phyloP scores from a whole-genome alignment of 2,797 vertebrate species.

The Hapalemur alaotrensis region DNA sequence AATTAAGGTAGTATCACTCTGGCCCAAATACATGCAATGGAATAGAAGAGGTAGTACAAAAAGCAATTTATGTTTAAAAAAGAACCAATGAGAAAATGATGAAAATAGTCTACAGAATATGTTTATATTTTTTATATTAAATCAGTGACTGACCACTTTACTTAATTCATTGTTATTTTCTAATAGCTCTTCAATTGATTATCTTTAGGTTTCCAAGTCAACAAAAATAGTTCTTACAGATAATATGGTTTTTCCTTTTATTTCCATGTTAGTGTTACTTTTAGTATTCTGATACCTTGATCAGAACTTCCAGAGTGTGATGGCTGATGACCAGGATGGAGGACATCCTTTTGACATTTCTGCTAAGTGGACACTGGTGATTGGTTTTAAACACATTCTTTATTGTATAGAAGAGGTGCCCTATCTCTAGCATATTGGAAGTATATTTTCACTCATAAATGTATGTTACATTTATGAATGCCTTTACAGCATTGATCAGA shows the following conservation, averaged over 20 bases:
- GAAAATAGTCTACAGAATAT: neutral
- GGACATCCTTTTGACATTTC: neutral
- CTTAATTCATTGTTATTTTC: neutral
- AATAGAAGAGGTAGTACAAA: neutral
- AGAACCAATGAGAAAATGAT: neutral
- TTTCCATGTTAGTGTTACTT: neutral
- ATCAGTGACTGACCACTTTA: neutral
- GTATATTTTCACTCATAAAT: neutral
- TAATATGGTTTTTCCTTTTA: neutral
- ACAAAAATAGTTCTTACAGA: neutral
- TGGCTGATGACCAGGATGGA: neutral
- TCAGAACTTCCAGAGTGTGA: neutral
- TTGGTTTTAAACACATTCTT: neutral
- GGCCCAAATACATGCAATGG: neutral
- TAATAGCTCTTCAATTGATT: neutral
- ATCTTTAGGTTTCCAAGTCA: conserved; percentile 27
- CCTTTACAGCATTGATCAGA: neutral
- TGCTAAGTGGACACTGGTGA: neutral
- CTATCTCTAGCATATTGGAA: neutral
- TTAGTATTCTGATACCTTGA: neutral
- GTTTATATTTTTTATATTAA: conserved; percentile 9
- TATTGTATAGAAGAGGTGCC: neutral
- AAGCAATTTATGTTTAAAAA: conserved; percentile 16
- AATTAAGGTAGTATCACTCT: neutral
- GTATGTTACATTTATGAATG: conserved; percentile 10